Base-by-base conservation (phyloP, 2,888 invertebrate species). In the Macrosiphum euphorbiae region DNA sequence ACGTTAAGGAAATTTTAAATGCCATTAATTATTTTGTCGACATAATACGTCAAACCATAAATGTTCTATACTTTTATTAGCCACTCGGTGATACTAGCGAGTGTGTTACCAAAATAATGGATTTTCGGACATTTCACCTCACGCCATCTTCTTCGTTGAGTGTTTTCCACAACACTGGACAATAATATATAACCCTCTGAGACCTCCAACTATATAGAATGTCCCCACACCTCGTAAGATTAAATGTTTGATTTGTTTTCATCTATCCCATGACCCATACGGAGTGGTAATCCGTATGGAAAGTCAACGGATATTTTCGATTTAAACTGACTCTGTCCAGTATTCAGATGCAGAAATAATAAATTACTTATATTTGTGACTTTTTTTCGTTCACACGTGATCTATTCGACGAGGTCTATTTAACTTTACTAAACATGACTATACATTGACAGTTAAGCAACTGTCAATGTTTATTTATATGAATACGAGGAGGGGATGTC, bases 61-160 rank as follows among this genome's bases (percentile, higher is more conserved):
- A 78, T 35, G 35, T 24, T 11, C 2, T 78, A 35, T 78, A 41
- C 35, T 58, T 26, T 20, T 78, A 20, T 78, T 20, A 78, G 35
- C 5, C 20, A 35, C 78, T 0, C 35, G 7, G 78, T 7, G 35
- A 78, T 78, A 78, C 78, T 35, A 35, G 35, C 35, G 78, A 78
- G 78, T 78, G 78, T 35, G 78, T 78, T 35, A 78, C 78, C 20
- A 35, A 78, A 78, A 78, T 78, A 78, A 78, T 78, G 78, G 78
- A 35, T 78, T 78, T 78, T 78, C 35, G 78, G 35, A 78, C 78
- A 20, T n/a, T 35, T 78, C 20, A 78, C 78, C 35, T 35, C 78
- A 5, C 26, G 20, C 20, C 20, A 35, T 78, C 35, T 78, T 78
- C 78, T 20, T 35, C 35, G 78, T 35, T 24, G 35, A 78, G 78